A percentile compares a stretch with the other conserved stretches of the same genome.
Conservation (phyloP, 2,113 vertebrate species). For the Rhinolophus ferrumequinum region DNA sequence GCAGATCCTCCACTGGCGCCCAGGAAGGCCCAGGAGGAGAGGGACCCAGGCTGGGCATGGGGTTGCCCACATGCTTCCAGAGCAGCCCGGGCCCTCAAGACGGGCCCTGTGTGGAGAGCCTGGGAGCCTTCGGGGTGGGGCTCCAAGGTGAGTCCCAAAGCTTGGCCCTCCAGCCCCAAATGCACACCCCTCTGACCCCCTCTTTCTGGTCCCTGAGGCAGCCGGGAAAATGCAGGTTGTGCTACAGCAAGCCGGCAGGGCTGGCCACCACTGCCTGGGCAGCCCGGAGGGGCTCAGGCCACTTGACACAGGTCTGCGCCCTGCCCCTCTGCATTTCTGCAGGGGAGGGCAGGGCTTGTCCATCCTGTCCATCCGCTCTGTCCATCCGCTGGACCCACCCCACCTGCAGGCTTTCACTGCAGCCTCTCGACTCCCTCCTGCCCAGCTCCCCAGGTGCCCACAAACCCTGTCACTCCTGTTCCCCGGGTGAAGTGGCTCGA, state of each 20-base stretch:
- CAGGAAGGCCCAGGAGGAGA: neutral
- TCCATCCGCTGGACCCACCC: neutral
- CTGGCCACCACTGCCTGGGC: neutral
- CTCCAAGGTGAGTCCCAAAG: neutral
- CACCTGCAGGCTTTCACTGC: neutral
- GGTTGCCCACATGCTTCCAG: fast-evolving
- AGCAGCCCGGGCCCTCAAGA: neutral
- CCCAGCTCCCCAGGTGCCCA: neutral
- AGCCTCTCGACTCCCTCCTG: neutral
- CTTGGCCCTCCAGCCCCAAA: neutral
- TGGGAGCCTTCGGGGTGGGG: fast-evolving
- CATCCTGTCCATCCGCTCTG: fast-evolving
- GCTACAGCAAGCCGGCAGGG: neutral
- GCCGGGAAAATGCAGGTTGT: neutral
- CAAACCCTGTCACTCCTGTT: neutral
- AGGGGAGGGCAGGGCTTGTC: fast-evolving
- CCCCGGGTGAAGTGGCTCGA: neutral
- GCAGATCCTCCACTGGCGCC: neutral
- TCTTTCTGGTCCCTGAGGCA: neutral
- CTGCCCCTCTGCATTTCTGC: neutral
- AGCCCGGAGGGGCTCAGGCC: neutral
- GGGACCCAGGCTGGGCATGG: neutral
- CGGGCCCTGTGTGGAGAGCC: neutral
- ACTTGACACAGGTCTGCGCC: neutral
- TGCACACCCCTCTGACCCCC: neutral